A percentile compares a stretch with the other conserved stretches of the same genome.
Conservation (phyloP, 2,888 invertebrate genomes). For the Autographa pulchrina region DNA sequence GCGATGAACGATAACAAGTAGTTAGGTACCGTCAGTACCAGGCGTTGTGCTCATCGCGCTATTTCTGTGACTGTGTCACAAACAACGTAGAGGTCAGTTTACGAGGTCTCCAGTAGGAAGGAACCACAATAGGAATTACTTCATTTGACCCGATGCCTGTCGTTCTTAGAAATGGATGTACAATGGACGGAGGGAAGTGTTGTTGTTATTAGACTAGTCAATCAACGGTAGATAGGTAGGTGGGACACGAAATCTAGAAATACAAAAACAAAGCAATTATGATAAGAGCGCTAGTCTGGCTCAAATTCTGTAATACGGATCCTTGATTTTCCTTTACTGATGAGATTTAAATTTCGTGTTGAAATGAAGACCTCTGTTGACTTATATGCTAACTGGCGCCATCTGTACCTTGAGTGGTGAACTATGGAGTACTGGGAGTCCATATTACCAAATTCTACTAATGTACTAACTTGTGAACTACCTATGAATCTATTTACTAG, state of each 20-base stretch:
- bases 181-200: neutral
- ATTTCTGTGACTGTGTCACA: neutral
- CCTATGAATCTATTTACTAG: no score
- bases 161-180: neutral
- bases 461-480: no score
- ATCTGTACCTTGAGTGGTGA: no score
- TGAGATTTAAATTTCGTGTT: no score
- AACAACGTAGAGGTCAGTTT: neutral
- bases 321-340: no score
- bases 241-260: no score
- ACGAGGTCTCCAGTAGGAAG: neutral
- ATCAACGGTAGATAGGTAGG: neutral
- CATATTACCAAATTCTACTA: no score
- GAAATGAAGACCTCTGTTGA: no score
- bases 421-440: no score
- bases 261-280: neutral
- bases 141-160: neutral
- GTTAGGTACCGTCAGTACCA: neutral
- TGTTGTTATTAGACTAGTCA: neutral
- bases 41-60: slow-evolving; percentile 1
- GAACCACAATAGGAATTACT: neutral
- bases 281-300: no score
- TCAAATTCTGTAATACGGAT: no score
- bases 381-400: no score
- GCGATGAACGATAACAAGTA: neutral